Percentiles rank a stretch among this genome's conserved stretches.
phyloP scores from a whole-genome alignment of 2,888 invertebrate species.

The Cataglyphis cursor region DNA sequence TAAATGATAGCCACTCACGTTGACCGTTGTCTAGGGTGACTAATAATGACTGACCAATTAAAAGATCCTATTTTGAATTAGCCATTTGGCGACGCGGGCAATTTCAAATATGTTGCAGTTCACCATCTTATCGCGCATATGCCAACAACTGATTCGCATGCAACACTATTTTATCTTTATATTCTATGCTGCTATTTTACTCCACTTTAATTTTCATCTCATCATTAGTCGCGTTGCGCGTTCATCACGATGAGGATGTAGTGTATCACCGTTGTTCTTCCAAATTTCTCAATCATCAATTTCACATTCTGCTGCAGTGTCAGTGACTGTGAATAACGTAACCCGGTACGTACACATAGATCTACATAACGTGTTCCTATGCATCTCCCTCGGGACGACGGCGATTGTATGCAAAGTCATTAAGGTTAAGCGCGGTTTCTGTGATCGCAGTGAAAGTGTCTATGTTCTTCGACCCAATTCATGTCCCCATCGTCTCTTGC shows the following conservation, averaged over 20 bases:
- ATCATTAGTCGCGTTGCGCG: background rate
- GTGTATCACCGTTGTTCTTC: background rate
- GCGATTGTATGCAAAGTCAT: conserved; percentile 1
- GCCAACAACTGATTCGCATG: too few species aligned
- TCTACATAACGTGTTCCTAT: background rate
- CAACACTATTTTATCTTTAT: background rate
- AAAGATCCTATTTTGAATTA: too few species aligned
- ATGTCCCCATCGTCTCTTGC: background rate
- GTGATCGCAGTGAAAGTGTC: conserved; percentile 76
- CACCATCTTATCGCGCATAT: too few species aligned
- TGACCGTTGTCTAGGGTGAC: too few species aligned
- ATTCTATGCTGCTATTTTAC: background rate
- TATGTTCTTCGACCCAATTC: conserved; percentile 75
- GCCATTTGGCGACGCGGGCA: too few species aligned
- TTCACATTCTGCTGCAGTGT: conserved; percentile 86
- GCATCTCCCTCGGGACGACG: background rate
- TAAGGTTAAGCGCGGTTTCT: background rate
- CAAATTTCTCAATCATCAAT: conserved; percentile 41
- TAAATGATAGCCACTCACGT: too few species aligned
- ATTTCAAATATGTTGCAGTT: too few species aligned
- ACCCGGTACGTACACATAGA: background rate
- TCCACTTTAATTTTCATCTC: background rate
- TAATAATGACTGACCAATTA: too few species aligned
- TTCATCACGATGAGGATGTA: conserved; percentile 49
- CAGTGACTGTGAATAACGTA: conserved; percentile 84